Conservation (phyloP, 2,888 invertebrate genomes). For the Hybos culiciformis region DNA sequence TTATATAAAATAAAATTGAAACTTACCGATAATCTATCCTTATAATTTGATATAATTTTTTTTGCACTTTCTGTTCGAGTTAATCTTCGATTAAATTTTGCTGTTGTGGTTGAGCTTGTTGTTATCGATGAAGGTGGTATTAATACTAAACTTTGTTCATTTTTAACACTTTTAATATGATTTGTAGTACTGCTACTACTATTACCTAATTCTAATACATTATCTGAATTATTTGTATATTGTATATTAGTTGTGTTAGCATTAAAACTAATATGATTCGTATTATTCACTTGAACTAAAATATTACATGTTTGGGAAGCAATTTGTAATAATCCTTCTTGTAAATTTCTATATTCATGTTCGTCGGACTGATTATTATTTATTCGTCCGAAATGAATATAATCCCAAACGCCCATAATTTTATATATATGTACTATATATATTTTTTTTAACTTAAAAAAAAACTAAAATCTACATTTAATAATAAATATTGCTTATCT, state of each 20-base stretch:
- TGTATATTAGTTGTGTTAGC: conserved; percentile 49
- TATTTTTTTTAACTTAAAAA: too few species aligned
- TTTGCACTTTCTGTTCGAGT: conserved; percentile 15
- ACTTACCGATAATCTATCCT: conserved; percentile 49
- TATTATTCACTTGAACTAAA: conserved; percentile 61
- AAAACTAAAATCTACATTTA: too few species aligned
- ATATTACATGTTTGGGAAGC: conserved; percentile 67
- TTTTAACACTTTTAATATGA: conserved; percentile 14
- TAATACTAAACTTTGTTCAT: conserved; percentile 40
- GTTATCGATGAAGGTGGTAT: conserved; percentile 37
- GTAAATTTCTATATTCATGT: conserved; percentile 47
- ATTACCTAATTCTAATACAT: conserved; percentile 27
- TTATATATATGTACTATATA: too few species aligned
- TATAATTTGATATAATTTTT: conserved; percentile 41
- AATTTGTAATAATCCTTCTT: conserved; percentile 64
- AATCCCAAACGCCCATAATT: too few species aligned
- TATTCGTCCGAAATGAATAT: not conserved
- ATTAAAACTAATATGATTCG: conserved; percentile 58
- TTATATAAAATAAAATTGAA: too few species aligned
- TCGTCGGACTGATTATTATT: not conserved
- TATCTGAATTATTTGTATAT: conserved; percentile 31
- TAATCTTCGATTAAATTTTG: conserved; percentile 10
- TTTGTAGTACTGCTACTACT: conserved; percentile 14
- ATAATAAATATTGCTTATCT: too few species aligned
- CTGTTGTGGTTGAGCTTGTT: conserved; percentile 8